Conservation (phyloP, 2,888 invertebrate species). For the Chrysina gloriosa region DNA sequence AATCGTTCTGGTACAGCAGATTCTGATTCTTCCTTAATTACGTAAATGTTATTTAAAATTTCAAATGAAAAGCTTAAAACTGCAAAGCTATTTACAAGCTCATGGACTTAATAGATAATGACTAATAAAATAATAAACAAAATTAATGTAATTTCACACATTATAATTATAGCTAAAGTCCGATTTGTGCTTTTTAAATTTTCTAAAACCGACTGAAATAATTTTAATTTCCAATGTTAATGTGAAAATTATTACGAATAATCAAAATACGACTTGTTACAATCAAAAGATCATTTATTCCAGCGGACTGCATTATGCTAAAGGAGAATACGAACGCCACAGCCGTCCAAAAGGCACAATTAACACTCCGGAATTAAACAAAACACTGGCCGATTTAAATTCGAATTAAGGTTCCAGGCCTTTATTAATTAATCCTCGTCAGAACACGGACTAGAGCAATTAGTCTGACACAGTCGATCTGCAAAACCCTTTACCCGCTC, state of each 20-base stretch:
- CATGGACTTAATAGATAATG: too few species aligned
- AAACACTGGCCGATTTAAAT: slow-evolving; percentile 65
- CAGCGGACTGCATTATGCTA: slow-evolving; percentile 4
- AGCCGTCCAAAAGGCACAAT: slow-evolving; percentile 54
- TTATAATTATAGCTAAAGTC: too few species aligned
- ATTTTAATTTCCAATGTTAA: too few species aligned
- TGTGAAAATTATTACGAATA: too few species aligned
- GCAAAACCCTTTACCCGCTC: slow-evolving; percentile 43
- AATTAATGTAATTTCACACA: too few species aligned
- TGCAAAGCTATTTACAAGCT: too few species aligned
- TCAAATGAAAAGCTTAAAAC: too few species aligned
- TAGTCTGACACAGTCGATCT: slow-evolving; percentile 61
- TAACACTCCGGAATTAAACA: slow-evolving; percentile 62
- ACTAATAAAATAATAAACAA: too few species aligned
- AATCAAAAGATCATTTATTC: slow-evolving; percentile 17
- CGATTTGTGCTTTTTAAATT: too few species aligned
- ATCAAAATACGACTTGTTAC: slow-evolving; percentile 8
- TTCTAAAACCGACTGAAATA: not conserved
- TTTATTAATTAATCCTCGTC: slow-evolving; percentile 67
- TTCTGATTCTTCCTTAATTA: too few species aligned
- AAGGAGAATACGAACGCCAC: slow-evolving; percentile 3
- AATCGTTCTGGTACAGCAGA: too few species aligned
- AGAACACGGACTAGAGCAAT: slow-evolving; percentile 64
- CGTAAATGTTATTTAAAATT: too few species aligned
- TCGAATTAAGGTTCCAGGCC: slow-evolving; percentile 61